Base-by-base conservation (phyloP, 1,140 invertebrate species). In the Probaryconus sp. region DNA sequence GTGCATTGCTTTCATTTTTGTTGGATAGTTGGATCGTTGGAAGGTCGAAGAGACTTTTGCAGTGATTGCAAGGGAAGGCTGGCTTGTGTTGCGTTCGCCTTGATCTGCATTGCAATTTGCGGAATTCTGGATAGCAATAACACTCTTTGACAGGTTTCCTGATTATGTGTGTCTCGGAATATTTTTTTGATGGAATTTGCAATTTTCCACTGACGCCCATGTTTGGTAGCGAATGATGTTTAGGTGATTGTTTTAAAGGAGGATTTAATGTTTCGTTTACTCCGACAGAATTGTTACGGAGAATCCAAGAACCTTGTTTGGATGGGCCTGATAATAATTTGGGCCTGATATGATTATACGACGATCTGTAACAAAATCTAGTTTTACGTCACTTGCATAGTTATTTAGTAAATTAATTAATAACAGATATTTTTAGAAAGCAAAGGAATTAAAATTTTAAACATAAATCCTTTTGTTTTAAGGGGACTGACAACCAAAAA, bases 111-210 rank as follows among this genome's bases (percentile, higher is more conserved):
- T 78, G 72, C 3, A 50, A 10, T 33, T 78, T 80, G 16, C 45
- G 67, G 0, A 37, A 17, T 6, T 78, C 69, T 2, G 33, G 9
- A 53, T 79, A 56, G 42, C 85, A 86, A 20, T 86, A 85, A 55
- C 85, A 86, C 16, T 69, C 83, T 42, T 78, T 81, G 3, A 83
- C 75, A 3, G 81, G 78, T 21, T 77, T 81, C 17, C 80, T 79
- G 2, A 48, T 31, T 3, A 73, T 16, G 0, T 50, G 3, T 21
- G 56, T 38, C 14, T 74, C 45, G 0, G 21, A 50, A 40, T 43
- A 43, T 42, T 76, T 77, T n/a, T 83, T 82, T 4, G 82, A 82
- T 13, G 72, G 64, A 45, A 82, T 51, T 6, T 76, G 30, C 7
- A 80, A 21, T 51, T 71, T 80, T 42, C 68, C 47, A 43, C 60